Percentiles rank a stretch among this genome's conserved stretches.
Conservation (phyloP, 1,140 invertebrate species). For the Globodera rostochiensis region DNA sequence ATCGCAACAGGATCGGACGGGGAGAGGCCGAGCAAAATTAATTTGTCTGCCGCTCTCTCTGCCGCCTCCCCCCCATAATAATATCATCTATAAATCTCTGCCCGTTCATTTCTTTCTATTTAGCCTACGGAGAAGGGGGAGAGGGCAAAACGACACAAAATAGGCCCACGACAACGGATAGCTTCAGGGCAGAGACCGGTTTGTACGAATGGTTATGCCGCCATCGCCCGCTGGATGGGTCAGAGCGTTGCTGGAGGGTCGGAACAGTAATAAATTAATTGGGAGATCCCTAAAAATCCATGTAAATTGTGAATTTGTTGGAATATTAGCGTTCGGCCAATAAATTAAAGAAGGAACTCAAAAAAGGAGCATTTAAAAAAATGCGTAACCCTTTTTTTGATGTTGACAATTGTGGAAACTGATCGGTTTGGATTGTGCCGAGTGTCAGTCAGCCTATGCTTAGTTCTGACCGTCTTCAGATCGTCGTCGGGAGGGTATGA, state of each 20-base stretch:
- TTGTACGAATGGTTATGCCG: background rate
- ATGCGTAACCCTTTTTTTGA: too few species aligned
- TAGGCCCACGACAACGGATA: background rate
- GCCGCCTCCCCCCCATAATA: background rate
- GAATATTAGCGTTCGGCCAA: too few species aligned
- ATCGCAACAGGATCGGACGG: background rate
- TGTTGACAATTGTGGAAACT: too few species aligned
- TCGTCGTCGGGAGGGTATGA: background rate
- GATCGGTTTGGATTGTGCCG: too few species aligned
- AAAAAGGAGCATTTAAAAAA: too few species aligned
- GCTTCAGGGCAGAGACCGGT: background rate
- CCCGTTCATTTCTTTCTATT: background rate
- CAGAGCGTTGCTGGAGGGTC: background rate
- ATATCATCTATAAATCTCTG: conserved; percentile 1
- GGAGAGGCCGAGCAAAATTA: background rate
- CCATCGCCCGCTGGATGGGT: background rate
- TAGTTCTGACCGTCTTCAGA: background rate
- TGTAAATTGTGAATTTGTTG: too few species aligned
- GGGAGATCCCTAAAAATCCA: background rate
- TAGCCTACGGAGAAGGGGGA: background rate
- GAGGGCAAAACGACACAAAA: background rate
- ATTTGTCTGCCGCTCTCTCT: background rate
- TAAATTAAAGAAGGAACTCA: too few species aligned
- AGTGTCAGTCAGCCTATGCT: background rate
- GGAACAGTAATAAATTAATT: background rate